Evolutionary conservation across 53 echinoderm and acorn worm species (phyloP), one percentile per base, ranked within the genome.

Genomic region (Paracentrotus lividus): DNA sequence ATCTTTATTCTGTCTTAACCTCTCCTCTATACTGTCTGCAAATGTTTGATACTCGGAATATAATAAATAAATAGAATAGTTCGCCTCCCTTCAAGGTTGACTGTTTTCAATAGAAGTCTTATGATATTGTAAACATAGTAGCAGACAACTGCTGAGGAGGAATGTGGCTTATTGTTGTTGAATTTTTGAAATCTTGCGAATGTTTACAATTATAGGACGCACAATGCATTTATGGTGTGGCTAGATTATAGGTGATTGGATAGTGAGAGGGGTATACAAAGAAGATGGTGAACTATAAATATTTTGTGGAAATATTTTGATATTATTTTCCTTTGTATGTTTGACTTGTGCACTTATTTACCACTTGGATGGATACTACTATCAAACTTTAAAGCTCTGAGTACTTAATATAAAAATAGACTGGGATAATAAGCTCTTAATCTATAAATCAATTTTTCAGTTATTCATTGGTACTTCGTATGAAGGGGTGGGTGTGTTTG

Each of bases 81-180:
- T 61, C 4, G 40, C 69, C 14, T 34, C 0, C 31, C 67, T 31
- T 32, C 6, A 77, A 77, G 44, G 81, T n/a, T 78, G 81, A 26
- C 47, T 45, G 44, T 76, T 47, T 81, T 47, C 45, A 24, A 9
- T 81, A 16, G 38, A 42, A 81, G 14, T 47, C 47, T 12, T 34
- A 45, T 77, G 38, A 42, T 57, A 42, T 77, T 77, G 44, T 42
- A 81, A n/a, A 44, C 32, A 61, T n/a, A 54, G 54, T 54, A n/a
- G 54, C 29, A 81, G 81, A 81, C 81, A 81, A 81, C 81, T 81
- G 49, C 81, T 81, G 81, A 6, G 81, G 47, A 45, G 81, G 81
- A 81, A 81, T 81, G 81, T 81, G 81, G 47, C 81, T 81, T 81
- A 43, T 81, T 81, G 81, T 81, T 47, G 47, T 18, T 26, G 47